Conservation (phyloP, 2,797 vertebrate genomes). For the Myotis daubentonii region DNA sequence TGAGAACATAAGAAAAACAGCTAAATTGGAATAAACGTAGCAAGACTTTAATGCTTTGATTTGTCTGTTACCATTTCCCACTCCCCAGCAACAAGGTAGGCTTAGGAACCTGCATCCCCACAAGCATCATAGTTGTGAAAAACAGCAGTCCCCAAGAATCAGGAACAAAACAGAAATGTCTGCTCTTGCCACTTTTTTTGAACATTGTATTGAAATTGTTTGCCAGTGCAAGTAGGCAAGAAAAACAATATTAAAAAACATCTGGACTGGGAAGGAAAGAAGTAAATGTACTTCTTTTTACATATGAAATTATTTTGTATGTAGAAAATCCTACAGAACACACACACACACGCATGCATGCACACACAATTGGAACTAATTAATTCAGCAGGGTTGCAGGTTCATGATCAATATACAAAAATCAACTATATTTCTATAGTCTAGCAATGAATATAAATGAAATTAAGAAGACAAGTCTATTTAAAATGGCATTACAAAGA, state of each 20-base stretch:
- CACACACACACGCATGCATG: not conserved
- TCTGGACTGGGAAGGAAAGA: not conserved
- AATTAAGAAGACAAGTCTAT: not conserved
- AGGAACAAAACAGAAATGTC: not conserved
- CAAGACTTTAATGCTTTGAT: not conserved
- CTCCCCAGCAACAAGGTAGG: not conserved
- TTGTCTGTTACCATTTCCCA: not conserved
- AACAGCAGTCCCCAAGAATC: not conserved
- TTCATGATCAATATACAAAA: not conserved
- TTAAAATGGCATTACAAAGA: not conserved
- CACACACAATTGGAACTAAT: not conserved
- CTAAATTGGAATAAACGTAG: not conserved
- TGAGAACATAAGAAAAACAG: not conserved
- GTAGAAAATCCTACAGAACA: not conserved
- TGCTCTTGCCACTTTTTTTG: not conserved
- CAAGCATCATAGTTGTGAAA: not conserved
- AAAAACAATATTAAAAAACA: not conserved
- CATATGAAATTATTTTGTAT: not conserved
- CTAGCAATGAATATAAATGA: not conserved
- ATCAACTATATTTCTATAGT: not conserved
- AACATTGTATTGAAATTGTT: not conserved
- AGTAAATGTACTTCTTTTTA: not conserved
- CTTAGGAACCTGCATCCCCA: not conserved
- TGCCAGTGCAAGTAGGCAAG: not conserved
- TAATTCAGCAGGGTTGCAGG: not conserved